Base-by-base conservation (phyloP, 2,888 invertebrate species). In the Drosophila borborema region DNA sequence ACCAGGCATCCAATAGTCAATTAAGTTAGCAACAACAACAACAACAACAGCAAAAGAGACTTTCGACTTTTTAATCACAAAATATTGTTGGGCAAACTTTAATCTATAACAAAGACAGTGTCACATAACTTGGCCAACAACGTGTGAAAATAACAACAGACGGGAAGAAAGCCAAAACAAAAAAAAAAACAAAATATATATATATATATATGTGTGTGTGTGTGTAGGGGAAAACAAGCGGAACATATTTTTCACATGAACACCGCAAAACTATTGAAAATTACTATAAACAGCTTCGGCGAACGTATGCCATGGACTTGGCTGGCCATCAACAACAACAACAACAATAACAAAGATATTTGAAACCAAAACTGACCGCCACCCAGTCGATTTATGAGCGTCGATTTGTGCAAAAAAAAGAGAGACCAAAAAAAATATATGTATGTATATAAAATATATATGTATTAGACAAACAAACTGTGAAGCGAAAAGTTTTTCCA, bases 401-500 rank as follows among this genome's bases (percentile, higher is more conserved):
- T 65, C 85, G 74, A 75, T 82, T 80, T 82, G 82, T 68, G 53
- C 45, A 7, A 61, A 63, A 55, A 38, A 16, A 36, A 38, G 14
- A 8, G 9, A 23, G 23, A 34, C 40, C 48, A 1, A 20, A 20
- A 59, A 61, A 23, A 7, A 7, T 4, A 20, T 28, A 36, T 51
- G 10, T 31, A 49, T 31, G n/a, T 49, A 49, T 49, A 46, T 14
- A 46, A 14, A 20, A 9, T 53, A 23, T 54, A 16, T 54, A 38
- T 54, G 5, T 40, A 10, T 31, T 64, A 62, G 72, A 72, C 64
- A 77, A 77, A 69, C 70, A 70, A 71, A 72, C 68, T 65, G 67
- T 43, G 54, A 65, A 72, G 54, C 74, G 59, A 87, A 82, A 89
- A 90, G 76, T 89, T 89, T 89, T 89, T 76, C 90, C 89, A 89